Base-by-base conservation (phyloP, 1,140 invertebrate species). In the Lamellibrachia luymesi region DNA sequence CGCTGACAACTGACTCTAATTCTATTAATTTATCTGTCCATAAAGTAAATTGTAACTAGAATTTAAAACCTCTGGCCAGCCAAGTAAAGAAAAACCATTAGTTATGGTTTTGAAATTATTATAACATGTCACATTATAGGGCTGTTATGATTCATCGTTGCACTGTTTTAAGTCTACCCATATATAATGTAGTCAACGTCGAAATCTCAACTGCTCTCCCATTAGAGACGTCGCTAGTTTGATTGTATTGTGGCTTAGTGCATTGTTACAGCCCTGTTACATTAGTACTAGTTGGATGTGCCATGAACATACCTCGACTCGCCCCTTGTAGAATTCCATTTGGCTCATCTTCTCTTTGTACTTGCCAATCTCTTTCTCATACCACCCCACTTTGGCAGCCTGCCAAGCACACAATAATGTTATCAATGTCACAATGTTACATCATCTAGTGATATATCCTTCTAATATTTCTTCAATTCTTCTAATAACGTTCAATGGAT, bases 271-370 rank as follows among this genome's bases (percentile, higher is more conserved):
- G 52, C 52, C 6, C 2, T 80, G 4, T 80, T 22, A 80, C 13
- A 80, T 80, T 80, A 80, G 17, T 22, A 80, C 13, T 80, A 22
- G 13, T 80, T 80, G 13, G 38, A 38, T 38, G 38, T 38, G 38
- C 38, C 38, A 38, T 38, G 38, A 17, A 91, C 91, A 25, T 92
- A 92, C 92, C 50, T 92, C 92, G 51, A 92, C 92, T 64, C 92
- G 50, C 8, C 49, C 50, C 52, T 92, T 92, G n/a, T 52, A 92
- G n/a, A 92, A 92, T 13, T 51, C 92, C 92, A 92, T 8, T 4
- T 92, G 50, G 13, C 92, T 13, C 50, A 92, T 8, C 50, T 64
- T 51, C 27, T 92, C 92, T 56, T 92, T 92, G 92, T 92, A 92
- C 51, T 56, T 50, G 50, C 27, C 49, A 56, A 92, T 92, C 27